Percentiles rank a stretch among this genome's conserved stretches.
These are phyloP conservation scores for Neosilurus hyrtlii DNA, from an alignment of 2,797 vertebrate species.

Conservation along the genomic window DNA sequence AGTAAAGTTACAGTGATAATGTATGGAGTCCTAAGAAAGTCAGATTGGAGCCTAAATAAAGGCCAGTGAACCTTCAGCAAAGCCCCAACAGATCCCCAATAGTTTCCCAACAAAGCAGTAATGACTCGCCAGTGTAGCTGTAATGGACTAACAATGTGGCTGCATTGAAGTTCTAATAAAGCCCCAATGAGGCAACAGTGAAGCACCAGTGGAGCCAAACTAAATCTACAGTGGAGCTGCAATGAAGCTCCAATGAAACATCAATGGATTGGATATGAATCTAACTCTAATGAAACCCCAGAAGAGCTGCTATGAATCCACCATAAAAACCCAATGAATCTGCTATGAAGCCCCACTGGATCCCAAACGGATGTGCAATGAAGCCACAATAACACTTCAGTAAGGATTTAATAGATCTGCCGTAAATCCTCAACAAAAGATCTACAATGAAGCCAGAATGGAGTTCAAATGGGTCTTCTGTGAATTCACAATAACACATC, in stretches of 20 bases:
- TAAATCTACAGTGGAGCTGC: background rate
- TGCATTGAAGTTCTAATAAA: background rate
- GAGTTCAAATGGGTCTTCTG: background rate
- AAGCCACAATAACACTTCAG: too few species aligned
- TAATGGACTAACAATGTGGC: background rate
- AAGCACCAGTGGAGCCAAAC: background rate
- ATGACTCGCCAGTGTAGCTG: background rate
- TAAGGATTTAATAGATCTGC: too few species aligned
- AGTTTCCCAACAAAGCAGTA: background rate
- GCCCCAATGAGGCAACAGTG: background rate
- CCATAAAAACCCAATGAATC: background rate
- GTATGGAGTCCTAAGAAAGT: background rate
- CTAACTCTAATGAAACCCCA: background rate
- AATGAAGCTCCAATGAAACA: background rate
- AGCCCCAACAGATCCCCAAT: background rate
- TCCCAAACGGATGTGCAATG: background rate
- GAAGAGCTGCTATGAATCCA: background rate
- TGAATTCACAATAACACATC: background rate
- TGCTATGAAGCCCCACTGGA: background rate
- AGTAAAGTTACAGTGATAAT: background rate
- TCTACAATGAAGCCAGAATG: background rate
- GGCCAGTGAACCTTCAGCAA: background rate
- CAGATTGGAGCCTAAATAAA: too few species aligned
- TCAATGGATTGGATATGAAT: background rate
- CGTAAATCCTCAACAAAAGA: background rate